A percentile compares a stretch with the other conserved stretches of the same genome.
Evolutionary conservation across 2,113 vertebrate genomes (phyloP).

Genomic region (Eupsittula cactorum): DNA sequence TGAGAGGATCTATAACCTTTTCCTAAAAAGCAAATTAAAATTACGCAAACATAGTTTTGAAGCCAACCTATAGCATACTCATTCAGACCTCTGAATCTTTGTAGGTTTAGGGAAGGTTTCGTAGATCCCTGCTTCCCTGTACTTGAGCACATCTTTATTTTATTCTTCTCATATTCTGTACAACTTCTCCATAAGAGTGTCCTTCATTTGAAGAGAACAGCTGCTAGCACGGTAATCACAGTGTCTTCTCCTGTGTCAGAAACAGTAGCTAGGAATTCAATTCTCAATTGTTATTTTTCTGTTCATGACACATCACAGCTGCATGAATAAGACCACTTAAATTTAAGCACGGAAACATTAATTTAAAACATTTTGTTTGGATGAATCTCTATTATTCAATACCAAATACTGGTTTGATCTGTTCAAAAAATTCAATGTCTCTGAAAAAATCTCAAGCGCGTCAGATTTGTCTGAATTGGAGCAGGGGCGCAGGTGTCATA

Average conservation of each 20-base stretch:
- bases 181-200: neutral
- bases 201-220: conserved; percentile 22
- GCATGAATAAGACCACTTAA: neutral
- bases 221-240: neutral
- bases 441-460: neutral
- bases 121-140: neutral
- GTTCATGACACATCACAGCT: neutral
- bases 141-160: neutral
- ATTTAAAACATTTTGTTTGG: neutral
- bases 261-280: neutral
- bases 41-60: neutral
- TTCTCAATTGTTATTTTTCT: neutral
- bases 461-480: neutral
- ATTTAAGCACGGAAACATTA: neutral
- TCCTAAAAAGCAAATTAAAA: neutral
- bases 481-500: neutral
- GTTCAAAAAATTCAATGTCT: neutral
- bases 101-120: neutral
- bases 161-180: neutral
- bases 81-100: neutral
- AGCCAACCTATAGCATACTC: neutral
- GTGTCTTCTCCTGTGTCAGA: neutral
- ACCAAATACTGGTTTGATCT: neutral
- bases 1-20: neutral
- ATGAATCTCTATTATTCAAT: neutral